Base-by-base conservation (phyloP, 2,797 vertebrate species). In the Sebastolobus alascanus region DNA sequence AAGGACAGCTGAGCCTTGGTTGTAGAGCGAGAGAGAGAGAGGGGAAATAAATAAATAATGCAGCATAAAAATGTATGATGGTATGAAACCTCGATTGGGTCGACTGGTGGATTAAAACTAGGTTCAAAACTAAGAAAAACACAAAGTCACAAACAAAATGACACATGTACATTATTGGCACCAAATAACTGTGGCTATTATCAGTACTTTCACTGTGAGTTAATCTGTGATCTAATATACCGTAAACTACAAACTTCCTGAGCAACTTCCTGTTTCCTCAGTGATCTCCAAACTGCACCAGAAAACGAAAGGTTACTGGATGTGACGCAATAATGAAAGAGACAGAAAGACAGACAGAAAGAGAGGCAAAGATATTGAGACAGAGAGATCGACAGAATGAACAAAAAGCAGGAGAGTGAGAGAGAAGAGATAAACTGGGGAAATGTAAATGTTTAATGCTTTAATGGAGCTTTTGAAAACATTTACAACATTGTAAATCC, bases 1-100 rank as follows among this genome's bases (percentile, higher is more conserved):
- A 93, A 94, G 93, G 94, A 95, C 94, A 95, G 93, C 94, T 94
- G 94, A 95, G 93, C 90, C 93, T 92, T 88, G 90, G 87, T 90
- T 91, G 82, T 64, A 75, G 73, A 83, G 79, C 76, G 81, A 81
- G 27, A 33, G 43, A 46, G 33, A 33, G 33, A 33, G 61, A 25
- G 74, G 75, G 72, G 78, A 70, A 84, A 56, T 56, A 89, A 90
- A 92, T 90, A 92, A 93, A 94, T 92, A 93, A 93, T 94, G 90
- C 90, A 91, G 69, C 88, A 75, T 84, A 87, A 92, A 94, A 93
- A 90, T 87, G 86, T 83, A 90, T 90, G 87, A 93, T 87, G 84
- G 85, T 69, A 87, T 87, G 84, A 93, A 92, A 89, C 78, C 89
- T 89, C 91, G 87, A 93, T 92, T 87, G 80, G 80, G 60, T 38